These are phyloP conservation scores for Acleris cristana DNA, from an alignment of 2,888 invertebrate species.

Conservation along the genomic window DNA sequence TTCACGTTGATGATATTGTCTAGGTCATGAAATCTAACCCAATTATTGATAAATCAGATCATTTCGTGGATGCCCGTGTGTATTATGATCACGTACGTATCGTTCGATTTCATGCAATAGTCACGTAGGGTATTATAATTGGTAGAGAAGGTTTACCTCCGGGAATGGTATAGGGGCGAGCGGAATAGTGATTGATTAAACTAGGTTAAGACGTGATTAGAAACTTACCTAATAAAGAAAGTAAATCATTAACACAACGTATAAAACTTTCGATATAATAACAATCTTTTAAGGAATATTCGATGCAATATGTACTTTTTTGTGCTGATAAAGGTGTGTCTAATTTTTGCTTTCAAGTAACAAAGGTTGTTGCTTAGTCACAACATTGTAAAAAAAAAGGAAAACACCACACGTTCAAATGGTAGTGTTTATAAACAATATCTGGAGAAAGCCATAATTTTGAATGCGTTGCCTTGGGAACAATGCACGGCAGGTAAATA, in stretches of 20 bases:
- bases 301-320: too few species aligned
- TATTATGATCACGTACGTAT: conserved; percentile 21
- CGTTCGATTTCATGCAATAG: conserved; percentile 23
- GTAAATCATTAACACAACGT: neutral
- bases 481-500: conserved; percentile 23
- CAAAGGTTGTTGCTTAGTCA: neutral
- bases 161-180: conserved; percentile 22
- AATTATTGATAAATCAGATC: conserved; percentile 13
- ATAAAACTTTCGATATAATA: too few species aligned
- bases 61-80: conserved; percentile 1
- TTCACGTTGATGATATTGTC: neutral
- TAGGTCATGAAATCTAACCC: neutral
- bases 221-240: conserved; percentile 8
- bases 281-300: too few species aligned
- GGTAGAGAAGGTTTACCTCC: conserved; percentile 20
- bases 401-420: neutral
- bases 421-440: neutral
- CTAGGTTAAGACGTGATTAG: conserved; percentile 29
- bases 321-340: too few species aligned
- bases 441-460: conserved; percentile 2
- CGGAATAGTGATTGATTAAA: conserved; percentile 22
- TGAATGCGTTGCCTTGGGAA: conserved; percentile 7
- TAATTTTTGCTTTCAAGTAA: neutral
- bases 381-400: neutral
- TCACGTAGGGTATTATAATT: conserved; percentile 23